Conservation (phyloP, 2,888 invertebrate genomes). For the Meiosimyza decipiens region DNA sequence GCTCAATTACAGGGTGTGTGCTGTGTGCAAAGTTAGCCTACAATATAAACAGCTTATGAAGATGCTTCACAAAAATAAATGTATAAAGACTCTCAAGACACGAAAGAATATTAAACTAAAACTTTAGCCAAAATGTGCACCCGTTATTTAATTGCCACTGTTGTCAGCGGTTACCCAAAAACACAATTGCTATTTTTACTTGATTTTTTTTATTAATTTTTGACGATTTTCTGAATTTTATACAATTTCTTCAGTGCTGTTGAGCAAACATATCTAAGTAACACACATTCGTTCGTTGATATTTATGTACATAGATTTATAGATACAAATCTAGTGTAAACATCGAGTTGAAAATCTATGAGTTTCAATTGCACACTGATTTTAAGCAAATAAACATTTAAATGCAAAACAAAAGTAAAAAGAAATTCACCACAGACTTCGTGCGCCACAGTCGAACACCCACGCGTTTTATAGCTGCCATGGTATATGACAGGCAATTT, state of each 20-base stretch:
- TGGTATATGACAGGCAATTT: no score
- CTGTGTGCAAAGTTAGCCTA: no score
- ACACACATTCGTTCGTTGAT: not conserved
- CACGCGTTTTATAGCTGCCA: conserved; percentile 5
- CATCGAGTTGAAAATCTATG: not conserved
- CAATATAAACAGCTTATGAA: no score
- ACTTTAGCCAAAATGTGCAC: no score
- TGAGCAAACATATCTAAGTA: conserved; percentile 7
- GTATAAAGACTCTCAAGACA: not conserved
- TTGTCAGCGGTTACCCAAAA: no score
- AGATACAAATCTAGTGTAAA: conserved; percentile 19
- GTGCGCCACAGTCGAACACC: conserved; percentile 7
- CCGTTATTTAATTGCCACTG: no score
- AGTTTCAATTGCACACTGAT: conserved; percentile 19
- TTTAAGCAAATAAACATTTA: not conserved
- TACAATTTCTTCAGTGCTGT: not conserved
- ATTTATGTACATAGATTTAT: not conserved
- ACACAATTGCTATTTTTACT: no score
- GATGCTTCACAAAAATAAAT: not conserved
- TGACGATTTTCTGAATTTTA: no score
- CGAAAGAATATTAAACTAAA: not conserved
- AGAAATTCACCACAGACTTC: conserved; percentile 4
- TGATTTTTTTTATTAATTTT: no score
- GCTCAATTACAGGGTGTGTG: not conserved
- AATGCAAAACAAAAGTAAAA: not conserved